These are phyloP conservation scores for Columba janthina DNA, from an alignment of 2,113 vertebrate species.

Conservation along the genomic window DNA sequence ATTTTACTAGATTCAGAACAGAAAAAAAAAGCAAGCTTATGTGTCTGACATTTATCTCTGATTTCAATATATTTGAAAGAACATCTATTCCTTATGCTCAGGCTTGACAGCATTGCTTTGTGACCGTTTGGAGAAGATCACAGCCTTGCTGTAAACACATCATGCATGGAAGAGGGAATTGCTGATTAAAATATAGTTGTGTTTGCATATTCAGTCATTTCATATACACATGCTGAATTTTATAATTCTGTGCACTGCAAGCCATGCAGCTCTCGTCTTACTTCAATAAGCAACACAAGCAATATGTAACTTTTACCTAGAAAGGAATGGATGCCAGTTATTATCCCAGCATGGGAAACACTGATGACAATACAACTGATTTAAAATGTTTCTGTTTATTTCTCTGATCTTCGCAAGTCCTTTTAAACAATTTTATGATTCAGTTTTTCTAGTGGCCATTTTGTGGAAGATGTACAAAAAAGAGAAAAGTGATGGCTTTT, in stretches of 20 bases:
- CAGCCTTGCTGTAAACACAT: not conserved
- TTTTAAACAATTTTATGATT: not conserved
- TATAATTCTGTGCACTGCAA: not conserved
- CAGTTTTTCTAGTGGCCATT: not conserved
- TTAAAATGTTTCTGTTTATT: not conserved
- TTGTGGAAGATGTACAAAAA: not conserved
- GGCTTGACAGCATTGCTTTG: not conserved
- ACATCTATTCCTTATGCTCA: not conserved
- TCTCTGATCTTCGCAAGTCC: not conserved
- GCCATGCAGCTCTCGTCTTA: not conserved
- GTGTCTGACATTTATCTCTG: not conserved
- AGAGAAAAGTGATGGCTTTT: not conserved
- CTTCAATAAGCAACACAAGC: accelerated
- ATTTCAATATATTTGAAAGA: not conserved
- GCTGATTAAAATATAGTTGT: not conserved
- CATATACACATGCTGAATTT: not conserved
- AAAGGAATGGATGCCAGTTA: not conserved
- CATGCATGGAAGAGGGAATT: not conserved
- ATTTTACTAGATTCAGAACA: not conserved
- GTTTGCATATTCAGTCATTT: not conserved
- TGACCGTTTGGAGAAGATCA: not conserved
- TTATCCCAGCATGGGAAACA: not conserved
- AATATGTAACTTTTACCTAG: not conserved
- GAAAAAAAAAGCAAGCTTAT: not conserved
- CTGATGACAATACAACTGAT: not conserved